A percentile compares a stretch with the other conserved stretches of the same genome.
phyloP scores from a whole-genome alignment of 1,140 invertebrate genomes.

The Nomia melanderi region DNA sequence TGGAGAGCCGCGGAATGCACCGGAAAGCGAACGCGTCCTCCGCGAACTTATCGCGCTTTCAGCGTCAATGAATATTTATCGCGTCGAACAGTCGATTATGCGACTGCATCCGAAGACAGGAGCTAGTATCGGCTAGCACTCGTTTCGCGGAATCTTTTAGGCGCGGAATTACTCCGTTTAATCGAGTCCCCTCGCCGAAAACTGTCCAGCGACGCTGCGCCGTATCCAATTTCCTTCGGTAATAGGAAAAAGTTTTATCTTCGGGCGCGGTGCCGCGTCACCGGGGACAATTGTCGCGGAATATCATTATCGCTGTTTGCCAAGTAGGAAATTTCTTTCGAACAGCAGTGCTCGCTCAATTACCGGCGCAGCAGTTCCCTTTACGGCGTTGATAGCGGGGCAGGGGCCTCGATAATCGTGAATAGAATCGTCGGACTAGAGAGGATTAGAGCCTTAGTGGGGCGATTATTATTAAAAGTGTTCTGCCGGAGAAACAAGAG shows the following conservation, averaged over 20 bases:
- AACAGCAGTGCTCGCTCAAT: neutral
- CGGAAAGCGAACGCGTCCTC: neutral
- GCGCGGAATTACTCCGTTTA: constrained; percentile 6
- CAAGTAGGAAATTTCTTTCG: neutral
- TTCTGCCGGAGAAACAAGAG: too few species aligned
- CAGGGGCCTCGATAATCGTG: neutral
- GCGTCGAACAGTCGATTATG: constrained; percentile 15
- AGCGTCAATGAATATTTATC: constrained; percentile 17
- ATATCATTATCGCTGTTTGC: constrained; percentile 8
- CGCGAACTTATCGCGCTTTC: neutral
- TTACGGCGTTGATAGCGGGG: neutral
- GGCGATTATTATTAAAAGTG: too few species aligned
- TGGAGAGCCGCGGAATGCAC: neutral
- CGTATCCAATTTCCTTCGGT: constrained; percentile 11
- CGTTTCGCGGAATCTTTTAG: neutral
- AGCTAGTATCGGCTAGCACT: too few species aligned
- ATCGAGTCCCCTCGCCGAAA: constrained; percentile 6
- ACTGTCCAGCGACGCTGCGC: neutral
- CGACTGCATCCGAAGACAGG: neutral
- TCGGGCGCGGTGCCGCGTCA: neutral
- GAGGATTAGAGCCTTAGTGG: too few species aligned
- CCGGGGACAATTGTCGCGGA: neutral
- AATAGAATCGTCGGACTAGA: too few species aligned
- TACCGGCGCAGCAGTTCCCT: neutral
- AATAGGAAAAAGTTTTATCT: constrained; percentile 7